phyloP scores from a whole-genome alignment of 2,888 invertebrate genomes.

The Cinara cedri region DNA sequence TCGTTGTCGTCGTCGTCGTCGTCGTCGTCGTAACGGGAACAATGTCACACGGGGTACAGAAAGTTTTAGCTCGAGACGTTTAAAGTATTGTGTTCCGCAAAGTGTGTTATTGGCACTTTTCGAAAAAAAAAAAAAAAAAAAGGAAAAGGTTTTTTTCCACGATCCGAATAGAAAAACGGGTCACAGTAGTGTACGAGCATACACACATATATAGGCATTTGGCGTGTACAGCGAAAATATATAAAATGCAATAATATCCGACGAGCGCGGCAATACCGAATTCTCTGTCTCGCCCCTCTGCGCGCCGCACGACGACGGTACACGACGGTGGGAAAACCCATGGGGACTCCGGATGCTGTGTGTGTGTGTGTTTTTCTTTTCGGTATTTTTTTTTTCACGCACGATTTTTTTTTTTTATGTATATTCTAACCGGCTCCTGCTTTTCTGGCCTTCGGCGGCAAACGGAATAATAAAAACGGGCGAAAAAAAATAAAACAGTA shows the following conservation, averaged over 20 bases:
- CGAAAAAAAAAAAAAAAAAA: neutral
- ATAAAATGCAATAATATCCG: constrained; percentile 29
- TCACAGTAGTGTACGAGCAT: neutral
- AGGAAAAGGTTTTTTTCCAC: neutral
- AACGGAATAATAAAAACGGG: constrained; percentile 43
- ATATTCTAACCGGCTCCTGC: too few relatives aligned
- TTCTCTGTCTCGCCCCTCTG: constrained; percentile 3
- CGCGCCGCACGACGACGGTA: too few relatives aligned
- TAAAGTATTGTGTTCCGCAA: constrained; percentile 9
- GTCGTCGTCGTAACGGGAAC: too few relatives aligned
- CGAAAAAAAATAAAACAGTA: constrained; percentile 17
- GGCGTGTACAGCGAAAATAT: neutral
- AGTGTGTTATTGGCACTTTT: constrained; percentile 27
- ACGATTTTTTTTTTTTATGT: neutral
- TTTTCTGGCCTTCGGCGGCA: neutral
- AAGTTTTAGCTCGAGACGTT: constrained; percentile 23
- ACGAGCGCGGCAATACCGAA: neutral
- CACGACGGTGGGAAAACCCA: neutral
- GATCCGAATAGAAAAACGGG: neutral
- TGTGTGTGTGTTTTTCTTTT: neutral
- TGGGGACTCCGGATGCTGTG: neutral
- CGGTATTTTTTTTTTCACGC: neutral
- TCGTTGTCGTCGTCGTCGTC: too few relatives aligned
- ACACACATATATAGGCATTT: constrained; percentile 5
- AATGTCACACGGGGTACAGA: neutral